A percentile compares a stretch with the other conserved stretches of the same genome.
Conservation (phyloP, 2,797 vertebrate genomes). For the Gallinago stenura region DNA sequence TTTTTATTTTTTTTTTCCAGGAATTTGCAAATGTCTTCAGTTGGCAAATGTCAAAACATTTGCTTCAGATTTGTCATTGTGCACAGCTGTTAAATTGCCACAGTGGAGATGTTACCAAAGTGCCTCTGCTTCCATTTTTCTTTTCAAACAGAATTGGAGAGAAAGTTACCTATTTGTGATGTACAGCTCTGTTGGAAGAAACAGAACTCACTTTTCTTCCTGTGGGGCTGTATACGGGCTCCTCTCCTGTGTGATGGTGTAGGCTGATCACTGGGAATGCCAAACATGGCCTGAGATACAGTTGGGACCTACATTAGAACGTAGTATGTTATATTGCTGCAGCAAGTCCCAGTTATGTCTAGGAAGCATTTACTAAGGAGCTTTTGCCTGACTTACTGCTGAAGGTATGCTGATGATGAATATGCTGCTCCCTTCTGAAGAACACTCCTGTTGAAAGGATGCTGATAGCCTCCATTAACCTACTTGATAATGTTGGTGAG, state of each 20-base stretch:
- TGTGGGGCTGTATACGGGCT: background rate
- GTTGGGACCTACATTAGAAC: background rate
- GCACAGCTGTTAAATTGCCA: background rate
- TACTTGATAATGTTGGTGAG: background rate
- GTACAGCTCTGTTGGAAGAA: background rate
- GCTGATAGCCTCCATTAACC: background rate
- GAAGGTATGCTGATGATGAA: background rate
- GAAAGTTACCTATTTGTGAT: background rate
- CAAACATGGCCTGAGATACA: background rate
- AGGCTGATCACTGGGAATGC: background rate
- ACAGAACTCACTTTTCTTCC: background rate
- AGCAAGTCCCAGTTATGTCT: background rate
- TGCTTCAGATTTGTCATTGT: background rate
- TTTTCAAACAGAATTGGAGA: background rate
- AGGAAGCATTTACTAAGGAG: background rate
- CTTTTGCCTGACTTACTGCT: background rate
- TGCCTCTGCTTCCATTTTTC: background rate
- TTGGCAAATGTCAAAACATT: background rate
- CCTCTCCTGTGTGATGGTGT: background rate
- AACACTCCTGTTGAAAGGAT: background rate
- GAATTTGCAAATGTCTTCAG: background rate
- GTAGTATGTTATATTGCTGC: background rate
- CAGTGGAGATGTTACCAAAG: background rate
- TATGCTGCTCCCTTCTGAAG: background rate
- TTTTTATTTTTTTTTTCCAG: background rate